Conservation (phyloP, 1,140 invertebrate species). For the Eupeodes corollae region DNA sequence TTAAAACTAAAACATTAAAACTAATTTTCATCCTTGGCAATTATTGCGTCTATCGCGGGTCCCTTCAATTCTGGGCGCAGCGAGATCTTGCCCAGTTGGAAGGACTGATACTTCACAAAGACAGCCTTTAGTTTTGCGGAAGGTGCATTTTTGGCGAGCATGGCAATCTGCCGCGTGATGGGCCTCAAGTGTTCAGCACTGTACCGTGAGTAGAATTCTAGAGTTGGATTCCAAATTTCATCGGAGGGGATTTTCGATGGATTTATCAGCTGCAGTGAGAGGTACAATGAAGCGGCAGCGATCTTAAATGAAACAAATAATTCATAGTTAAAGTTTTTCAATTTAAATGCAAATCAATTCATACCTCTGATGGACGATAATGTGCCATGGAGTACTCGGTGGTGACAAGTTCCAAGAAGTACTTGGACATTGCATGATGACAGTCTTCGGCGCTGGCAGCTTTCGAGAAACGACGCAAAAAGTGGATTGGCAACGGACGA, state of each 20-base stretch:
- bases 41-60: slow-evolving; percentile 27
- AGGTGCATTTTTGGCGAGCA: slow-evolving; percentile 44
- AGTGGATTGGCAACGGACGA: slow-evolving; percentile 75
- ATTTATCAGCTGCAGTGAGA: slow-evolving; percentile 42
- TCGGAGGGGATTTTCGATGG: slow-evolving; percentile 26
- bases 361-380: slow-evolving; percentile 64
- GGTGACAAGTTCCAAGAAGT: slow-evolving; percentile 77
- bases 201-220: slow-evolving; percentile 53
- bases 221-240: slow-evolving; percentile 47
- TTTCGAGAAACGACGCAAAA: slow-evolving; percentile 63
- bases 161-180: slow-evolving; percentile 47
- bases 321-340: not conserved
- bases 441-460: slow-evolving; percentile 50
- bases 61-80: slow-evolving; percentile 44
- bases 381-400: slow-evolving; percentile 74
- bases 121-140: slow-evolving; percentile 49
- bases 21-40: slow-evolving; percentile 1
- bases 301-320: slow-evolving; percentile 14
- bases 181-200: slow-evolving; percentile 44
- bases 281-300: slow-evolving; percentile 43
- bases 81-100: slow-evolving; percentile 49
- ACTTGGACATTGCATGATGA: slow-evolving; percentile 83
- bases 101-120: slow-evolving; percentile 47
- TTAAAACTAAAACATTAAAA: no score
- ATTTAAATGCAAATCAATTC: not conserved